phyloP scores from a whole-genome alignment of 1,140 invertebrate species.

The Saccostrea echinata region DNA sequence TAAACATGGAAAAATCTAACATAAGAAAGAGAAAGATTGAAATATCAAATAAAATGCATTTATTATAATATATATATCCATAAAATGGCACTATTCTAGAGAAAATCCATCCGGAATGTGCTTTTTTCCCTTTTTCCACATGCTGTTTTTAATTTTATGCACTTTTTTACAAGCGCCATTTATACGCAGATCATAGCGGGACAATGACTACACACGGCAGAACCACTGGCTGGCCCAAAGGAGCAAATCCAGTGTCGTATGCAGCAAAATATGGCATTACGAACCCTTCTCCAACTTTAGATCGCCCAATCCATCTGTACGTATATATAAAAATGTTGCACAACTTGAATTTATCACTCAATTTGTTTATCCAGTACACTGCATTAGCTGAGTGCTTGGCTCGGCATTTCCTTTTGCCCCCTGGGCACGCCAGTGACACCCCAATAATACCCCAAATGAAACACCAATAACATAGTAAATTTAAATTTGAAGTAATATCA shows the following conservation, averaged over 20 bases:
- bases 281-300: slow-evolving; percentile 58
- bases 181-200: neutral
- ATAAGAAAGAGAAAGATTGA: no score
- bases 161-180: neutral
- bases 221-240: slow-evolving; percentile 58
- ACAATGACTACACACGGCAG: slow-evolving; percentile 12
- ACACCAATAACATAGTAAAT: no score
- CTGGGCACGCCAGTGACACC: no score
- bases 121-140: neutral
- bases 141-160: neutral
- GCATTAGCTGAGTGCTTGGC: no score
- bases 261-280: slow-evolving; percentile 52
- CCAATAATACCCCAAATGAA: no score
- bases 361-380: no score
- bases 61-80: neutral
- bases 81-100: neutral
- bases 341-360: no score
- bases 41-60: no score
- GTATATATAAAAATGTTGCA: neutral
- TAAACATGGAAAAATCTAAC: no score
- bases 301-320: slow-evolving; percentile 66
- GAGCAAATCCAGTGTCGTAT: slow-evolving; percentile 50
- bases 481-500: no score
- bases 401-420: no score
- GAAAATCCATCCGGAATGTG: neutral